Evolutionary conservation across 2,113 vertebrate genomes (phyloP).

Genomic region (Scopus umbretta): DNA sequence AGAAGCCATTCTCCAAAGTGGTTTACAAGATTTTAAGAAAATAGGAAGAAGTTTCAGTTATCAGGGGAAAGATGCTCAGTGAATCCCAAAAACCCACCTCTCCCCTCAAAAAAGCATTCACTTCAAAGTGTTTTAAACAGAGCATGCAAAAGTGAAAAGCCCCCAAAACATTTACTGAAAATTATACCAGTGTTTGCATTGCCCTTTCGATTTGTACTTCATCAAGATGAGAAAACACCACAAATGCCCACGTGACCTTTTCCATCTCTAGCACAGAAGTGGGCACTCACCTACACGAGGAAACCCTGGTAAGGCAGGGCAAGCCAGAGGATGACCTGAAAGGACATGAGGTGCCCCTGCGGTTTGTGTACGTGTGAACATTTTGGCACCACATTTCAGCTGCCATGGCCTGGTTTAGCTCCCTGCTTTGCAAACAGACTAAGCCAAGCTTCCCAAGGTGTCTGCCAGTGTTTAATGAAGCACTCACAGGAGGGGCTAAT

Average conservation of each 20-base stretch:
- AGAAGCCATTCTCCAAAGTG: background rate
- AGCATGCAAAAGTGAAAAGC: background rate
- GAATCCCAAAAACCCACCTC: background rate
- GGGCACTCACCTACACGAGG: background rate
- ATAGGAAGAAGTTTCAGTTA: background rate
- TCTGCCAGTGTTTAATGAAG: background rate
- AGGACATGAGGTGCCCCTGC: background rate
- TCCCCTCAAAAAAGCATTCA: background rate
- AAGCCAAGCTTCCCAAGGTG: background rate
- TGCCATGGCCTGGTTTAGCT: background rate
- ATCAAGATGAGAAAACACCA: background rate
- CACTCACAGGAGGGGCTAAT: background rate
- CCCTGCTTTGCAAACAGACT: background rate
- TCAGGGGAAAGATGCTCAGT: background rate
- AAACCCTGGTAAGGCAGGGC: background rate
- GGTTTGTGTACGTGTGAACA: fast-evolving
- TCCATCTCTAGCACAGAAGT: background rate
- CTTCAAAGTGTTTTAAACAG: background rate
- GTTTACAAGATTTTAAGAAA: background rate
- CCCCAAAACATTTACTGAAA: background rate
- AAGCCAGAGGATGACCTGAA: background rate
- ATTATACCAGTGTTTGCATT: background rate
- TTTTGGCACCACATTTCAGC: background rate
- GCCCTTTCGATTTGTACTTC: background rate
- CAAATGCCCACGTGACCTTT: background rate